Conservation (phyloP, 2,113 vertebrate genomes). For the Cheilinus undulatus region DNA sequence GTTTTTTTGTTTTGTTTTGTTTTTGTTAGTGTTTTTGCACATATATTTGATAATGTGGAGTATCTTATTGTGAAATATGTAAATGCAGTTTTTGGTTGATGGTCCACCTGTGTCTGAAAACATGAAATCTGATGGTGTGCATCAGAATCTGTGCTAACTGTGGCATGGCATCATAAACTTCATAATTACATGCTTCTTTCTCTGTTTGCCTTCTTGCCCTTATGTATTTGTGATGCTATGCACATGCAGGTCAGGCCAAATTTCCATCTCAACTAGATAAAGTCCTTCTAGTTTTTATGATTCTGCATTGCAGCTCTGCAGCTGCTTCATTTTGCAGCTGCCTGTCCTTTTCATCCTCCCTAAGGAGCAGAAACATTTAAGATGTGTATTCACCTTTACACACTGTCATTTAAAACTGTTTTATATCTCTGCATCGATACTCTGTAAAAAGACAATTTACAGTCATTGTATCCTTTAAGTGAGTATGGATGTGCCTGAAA, state of each 20-base stretch:
- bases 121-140: no score
- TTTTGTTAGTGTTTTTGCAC: no score
- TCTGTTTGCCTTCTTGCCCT: background rate
- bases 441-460: slow-evolving; percentile 1
- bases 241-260: slow-evolving; percentile 11
- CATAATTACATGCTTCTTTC: slow-evolving; percentile 19
- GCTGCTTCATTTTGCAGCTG: slow-evolving; percentile 12
- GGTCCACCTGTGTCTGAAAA: no score
- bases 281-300: background rate
- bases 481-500: slow-evolving; percentile 6
- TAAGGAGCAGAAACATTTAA: slow-evolving; percentile 32
- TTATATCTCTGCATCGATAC: slow-evolving; percentile 5
- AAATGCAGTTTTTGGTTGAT: no score
- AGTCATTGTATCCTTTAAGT: background rate
- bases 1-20: no score
- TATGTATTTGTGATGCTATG: background rate
- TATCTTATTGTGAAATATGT: no score
- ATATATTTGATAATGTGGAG: no score
- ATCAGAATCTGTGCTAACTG: no score
- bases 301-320: slow-evolving; percentile 14
- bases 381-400: slow-evolving; percentile 11
- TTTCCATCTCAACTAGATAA: slow-evolving; percentile 16
- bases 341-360: slow-evolving; percentile 32
- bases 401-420: slow-evolving; percentile 8
- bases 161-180: no score